phyloP scores from a whole-genome alignment of 2,797 vertebrate species.

The Rallus crepitans region DNA sequence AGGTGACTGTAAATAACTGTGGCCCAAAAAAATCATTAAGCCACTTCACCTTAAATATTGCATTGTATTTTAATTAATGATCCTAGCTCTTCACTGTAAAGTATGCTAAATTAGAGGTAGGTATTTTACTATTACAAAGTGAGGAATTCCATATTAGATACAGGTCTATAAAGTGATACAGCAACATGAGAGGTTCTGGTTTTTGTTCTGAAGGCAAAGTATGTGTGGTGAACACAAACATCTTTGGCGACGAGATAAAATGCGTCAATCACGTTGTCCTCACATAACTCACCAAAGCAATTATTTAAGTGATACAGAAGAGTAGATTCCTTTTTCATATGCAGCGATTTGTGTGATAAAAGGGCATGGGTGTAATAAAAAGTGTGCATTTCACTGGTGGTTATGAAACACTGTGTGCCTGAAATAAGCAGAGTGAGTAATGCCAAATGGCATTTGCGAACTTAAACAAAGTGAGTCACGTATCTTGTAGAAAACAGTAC shows the following conservation, averaged over 20 bases:
- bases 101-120: neutral
- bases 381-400: neutral
- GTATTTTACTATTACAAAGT: neutral
- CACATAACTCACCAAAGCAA: neutral
- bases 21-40: neutral
- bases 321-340: neutral
- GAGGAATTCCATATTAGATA: neutral
- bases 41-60: neutral
- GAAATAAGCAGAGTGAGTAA: constrained; percentile 16
- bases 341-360: neutral
- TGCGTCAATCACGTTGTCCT: neutral
- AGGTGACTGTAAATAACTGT: neutral
- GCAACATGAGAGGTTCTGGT: neutral
- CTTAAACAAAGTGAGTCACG: neutral
- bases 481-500: neutral
- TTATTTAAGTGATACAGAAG: constrained; percentile 4
- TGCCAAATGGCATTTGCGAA: neutral
- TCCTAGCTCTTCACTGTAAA: neutral
- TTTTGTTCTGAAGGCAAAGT: neutral
- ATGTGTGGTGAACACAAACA: neutral
- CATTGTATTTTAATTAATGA: neutral
- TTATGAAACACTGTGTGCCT: neutral
- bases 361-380: constrained; percentile 26
- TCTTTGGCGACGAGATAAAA: neutral
- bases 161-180: neutral